Conservation (phyloP, 2,113 vertebrate genomes). For the Eretmochelys imbricata region DNA sequence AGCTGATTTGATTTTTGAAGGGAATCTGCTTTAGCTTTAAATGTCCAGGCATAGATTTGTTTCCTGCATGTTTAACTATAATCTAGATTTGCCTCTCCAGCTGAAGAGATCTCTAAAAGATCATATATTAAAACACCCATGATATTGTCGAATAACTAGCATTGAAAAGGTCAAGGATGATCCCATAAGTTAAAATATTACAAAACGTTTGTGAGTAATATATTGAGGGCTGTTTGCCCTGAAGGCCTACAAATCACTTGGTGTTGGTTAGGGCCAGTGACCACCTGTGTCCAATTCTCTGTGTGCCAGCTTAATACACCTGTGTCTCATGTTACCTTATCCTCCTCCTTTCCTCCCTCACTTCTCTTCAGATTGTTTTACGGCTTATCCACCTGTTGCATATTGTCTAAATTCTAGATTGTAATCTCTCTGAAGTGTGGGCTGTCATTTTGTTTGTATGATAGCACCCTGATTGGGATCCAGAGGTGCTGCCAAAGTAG, state of each 20-base stretch:
- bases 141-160: not conserved
- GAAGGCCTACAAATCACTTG: not conserved
- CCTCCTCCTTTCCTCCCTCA: not conserved
- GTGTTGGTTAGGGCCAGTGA: not conserved
- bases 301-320: not conserved
- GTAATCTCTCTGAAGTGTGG: not conserved
- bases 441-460: not conserved
- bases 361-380: not conserved
- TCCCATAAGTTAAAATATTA: not conserved
- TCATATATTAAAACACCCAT: not conserved
- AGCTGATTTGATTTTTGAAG: not conserved
- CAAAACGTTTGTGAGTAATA: not conserved
- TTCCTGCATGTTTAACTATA: not conserved
- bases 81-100: not conserved
- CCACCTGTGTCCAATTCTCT: not conserved
- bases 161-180: not conserved
- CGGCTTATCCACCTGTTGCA: not conserved
- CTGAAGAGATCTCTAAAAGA: not conserved
- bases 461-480: not conserved
- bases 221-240: not conserved
- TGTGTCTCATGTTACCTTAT: not conserved
- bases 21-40: conserved; percentile 3
- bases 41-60: not conserved
- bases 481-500: not conserved
- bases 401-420: not conserved